phyloP scores from a whole-genome alignment of 2,888 invertebrate species.

The Caenorhabditis sp. region DNA sequence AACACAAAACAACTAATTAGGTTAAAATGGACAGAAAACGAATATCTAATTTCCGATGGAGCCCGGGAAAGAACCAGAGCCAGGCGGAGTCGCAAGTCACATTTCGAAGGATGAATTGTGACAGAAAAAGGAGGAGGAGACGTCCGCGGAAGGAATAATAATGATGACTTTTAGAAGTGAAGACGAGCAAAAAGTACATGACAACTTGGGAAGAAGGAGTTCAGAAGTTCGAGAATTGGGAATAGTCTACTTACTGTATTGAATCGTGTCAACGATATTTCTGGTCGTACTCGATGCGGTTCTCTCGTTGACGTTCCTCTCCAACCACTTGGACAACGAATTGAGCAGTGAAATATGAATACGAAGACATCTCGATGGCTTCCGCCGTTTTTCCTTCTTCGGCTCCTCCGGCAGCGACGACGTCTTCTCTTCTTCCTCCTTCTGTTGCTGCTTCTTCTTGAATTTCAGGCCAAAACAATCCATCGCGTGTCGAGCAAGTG shows the following conservation, averaged over 20 bases:
- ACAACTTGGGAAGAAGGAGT: no score
- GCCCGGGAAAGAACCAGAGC: no score
- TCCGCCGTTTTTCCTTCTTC: slow-evolving; percentile 41
- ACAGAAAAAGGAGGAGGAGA: background rate
- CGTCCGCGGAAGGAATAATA: slow-evolving; percentile 1
- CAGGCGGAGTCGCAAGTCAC: background rate
- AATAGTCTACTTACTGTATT: slow-evolving; percentile 31
- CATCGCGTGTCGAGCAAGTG: slow-evolving; percentile 20
- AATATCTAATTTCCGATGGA: slow-evolving; percentile 47
- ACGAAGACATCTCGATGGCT: slow-evolving; percentile 31
- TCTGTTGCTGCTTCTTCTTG: slow-evolving; percentile 18
- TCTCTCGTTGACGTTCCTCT: slow-evolving; percentile 40
- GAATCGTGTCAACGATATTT: slow-evolving; percentile 28
- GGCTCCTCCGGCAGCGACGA: slow-evolving; percentile 8
- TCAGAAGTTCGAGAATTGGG: background rate
- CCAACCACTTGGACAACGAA: slow-evolving; percentile 51
- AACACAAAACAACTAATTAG: slow-evolving; percentile 55
- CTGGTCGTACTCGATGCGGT: slow-evolving; percentile 29
- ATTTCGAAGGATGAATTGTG: background rate
- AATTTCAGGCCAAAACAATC: slow-evolving; percentile 49
- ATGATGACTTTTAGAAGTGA: background rate
- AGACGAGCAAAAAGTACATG: no score
- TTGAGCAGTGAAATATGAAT: slow-evolving; percentile 59
- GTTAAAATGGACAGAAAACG: slow-evolving; percentile 62
- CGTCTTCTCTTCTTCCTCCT: no score